Evolutionary conservation across 2,113 vertebrate genomes (phyloP).

Genomic region (Chaenogobius annularis): DNA sequence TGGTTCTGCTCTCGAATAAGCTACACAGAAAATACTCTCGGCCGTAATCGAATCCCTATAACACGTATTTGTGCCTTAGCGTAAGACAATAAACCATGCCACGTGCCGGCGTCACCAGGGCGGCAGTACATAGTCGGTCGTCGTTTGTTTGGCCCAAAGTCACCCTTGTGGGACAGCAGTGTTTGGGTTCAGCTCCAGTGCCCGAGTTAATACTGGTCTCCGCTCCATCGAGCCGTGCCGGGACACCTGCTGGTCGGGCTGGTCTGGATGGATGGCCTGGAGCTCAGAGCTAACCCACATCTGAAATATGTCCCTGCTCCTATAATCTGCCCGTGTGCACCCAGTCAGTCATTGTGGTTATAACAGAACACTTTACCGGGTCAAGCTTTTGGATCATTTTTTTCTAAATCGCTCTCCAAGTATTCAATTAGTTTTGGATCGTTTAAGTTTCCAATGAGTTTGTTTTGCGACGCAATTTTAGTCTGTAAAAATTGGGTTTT

Average conservation of each 20-base stretch:
- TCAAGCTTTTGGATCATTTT: too few species aligned
- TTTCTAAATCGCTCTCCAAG: too few species aligned
- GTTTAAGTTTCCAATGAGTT: too few species aligned
- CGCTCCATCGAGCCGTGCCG: constrained; percentile 49
- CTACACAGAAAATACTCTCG: too few species aligned
- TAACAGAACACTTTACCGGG: constrained; percentile 18
- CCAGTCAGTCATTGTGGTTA: constrained; percentile 4
- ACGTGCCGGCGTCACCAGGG: background rate
- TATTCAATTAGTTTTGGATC: too few species aligned
- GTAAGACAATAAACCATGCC: constrained; percentile 19
- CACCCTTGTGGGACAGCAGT: constrained; percentile 34
- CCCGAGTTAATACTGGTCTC: constrained; percentile 69
- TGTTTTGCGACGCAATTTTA: too few species aligned
- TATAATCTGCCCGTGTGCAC: constrained; percentile 36
- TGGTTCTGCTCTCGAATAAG: too few species aligned
- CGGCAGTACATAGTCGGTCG: constrained; percentile 24
- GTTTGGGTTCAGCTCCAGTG: constrained; percentile 66
- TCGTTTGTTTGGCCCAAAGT: constrained; percentile 50
- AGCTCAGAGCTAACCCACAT: constrained; percentile 69
- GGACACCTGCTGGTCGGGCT: constrained; percentile 68
- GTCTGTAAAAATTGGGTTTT: too few species aligned
- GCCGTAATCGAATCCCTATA: too few species aligned
- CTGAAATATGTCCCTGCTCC: constrained; percentile 48
- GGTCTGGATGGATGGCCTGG: constrained; percentile 57
- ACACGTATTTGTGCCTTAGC: too few species aligned